Percentiles rank a stretch among this genome's conserved stretches.
Evolutionary conservation across 2,888 invertebrate genomes (phyloP).

Genomic region (Epinotia demarniana): DNA sequence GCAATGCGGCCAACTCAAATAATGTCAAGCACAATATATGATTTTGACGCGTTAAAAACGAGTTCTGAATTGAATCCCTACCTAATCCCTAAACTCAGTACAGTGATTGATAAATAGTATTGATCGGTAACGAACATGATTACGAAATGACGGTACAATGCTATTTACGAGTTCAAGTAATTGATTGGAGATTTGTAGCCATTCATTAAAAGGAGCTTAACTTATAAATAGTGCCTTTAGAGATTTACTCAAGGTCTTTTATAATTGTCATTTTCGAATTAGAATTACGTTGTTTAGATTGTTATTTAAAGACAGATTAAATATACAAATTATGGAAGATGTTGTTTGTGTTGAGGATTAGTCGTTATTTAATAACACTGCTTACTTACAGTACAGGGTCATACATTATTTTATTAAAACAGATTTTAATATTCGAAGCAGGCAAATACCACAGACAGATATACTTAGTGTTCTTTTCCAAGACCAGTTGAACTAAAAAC

Average conservation of each 20-base stretch:
- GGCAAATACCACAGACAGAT: too few species aligned
- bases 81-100: neutral
- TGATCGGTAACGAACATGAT: neutral
- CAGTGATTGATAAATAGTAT: slow-evolving; percentile 18
- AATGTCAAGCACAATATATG: neutral
- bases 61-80: neutral
- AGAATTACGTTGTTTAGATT: neutral
- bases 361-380: neutral
- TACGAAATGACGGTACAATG: slow-evolving; percentile 21
- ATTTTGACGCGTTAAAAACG: neutral
- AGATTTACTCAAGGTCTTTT: neutral
- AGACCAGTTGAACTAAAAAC: too few species aligned
- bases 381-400: neutral
- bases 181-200: slow-evolving; percentile 7
- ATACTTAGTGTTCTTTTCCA: too few species aligned
- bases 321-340: neutral
- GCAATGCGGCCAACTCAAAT: too few species aligned
- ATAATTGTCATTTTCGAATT: neutral
- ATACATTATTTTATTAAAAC: neutral
- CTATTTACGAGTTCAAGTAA: neutral
- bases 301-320: neutral
- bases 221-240: neutral
- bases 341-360: neutral
- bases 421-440: too few species aligned
- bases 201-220: slow-evolving; percentile 11